Evolutionary conservation across 2,113 vertebrate genomes (phyloP), one percentile per base, ranked within the genome.

Genomic region (Pardalotus punctatus): DNA sequence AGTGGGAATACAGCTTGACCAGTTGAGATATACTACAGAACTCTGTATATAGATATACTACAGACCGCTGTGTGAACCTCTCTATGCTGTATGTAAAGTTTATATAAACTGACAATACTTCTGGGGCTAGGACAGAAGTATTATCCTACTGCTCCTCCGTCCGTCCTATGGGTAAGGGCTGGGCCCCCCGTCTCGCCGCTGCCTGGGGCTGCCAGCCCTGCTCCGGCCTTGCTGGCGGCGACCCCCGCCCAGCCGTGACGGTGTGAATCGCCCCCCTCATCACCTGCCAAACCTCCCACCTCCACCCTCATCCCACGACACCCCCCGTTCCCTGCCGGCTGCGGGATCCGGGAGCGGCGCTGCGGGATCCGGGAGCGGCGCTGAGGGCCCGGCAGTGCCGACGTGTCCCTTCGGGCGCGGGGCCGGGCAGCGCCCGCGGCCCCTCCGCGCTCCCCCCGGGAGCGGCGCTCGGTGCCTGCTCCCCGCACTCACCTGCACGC

Each of bases 401-500:
- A 83, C 71, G 94, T 94, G 94, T 77, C 86, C 67, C 42, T 42
- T 2, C 28, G 71, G 35, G 21, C 38, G 20, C 53, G 4, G 70
- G 42, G 7, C 57, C 33, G 31, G 20, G 50, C 76, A 60, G 56
- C 33, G 14, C 86, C 72, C 16, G 5, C 12, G 22, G 65, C 21
- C 12, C 51, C 9, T 16, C 42, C 40, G 40, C n/a, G 5, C 3
- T 27, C 4, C 3, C 3, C 35, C 17, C 24, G 5, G 11, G 17
- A 48, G 42, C 35, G 9, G 50, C n/a, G 65, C 56, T 70, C 65
- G 54, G 7, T 50, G 43, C 29, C 48, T 5, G 20, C 45, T 64
- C 11, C 65, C 58, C 25, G 1, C 33, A 53, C 99, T 99, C 95
- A 99, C 99, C 97, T 98, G 98, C 64, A 98, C 99, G 62, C 99